Evolutionary conservation across 2,888 invertebrate species (phyloP).

Genomic region (Bibio marci): DNA sequence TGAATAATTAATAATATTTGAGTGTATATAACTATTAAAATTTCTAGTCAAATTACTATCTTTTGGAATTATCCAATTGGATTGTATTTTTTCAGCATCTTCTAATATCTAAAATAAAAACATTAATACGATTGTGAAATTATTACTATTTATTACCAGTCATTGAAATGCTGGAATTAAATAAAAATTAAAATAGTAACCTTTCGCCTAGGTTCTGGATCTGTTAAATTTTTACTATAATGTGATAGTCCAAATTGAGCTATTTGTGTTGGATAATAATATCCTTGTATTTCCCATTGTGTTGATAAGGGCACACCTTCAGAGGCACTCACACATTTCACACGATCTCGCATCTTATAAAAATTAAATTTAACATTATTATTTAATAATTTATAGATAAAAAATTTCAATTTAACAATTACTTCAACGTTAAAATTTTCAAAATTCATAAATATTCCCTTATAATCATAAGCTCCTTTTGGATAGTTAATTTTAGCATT

Average conservation of each 20-base stretch:
- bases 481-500: constrained; percentile 82
- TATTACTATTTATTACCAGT: background rate
- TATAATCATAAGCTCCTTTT: constrained; percentile 73
- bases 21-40: constrained; percentile 38
- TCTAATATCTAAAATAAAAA: constrained; percentile 36
- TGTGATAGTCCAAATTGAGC: constrained; percentile 96
- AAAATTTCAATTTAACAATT: constrained; percentile 2
- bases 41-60: constrained; percentile 46
- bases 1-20: constrained; percentile 51
- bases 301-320: constrained; percentile 93
- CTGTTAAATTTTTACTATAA: constrained; percentile 86
- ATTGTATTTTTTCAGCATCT: constrained; percentile 50
- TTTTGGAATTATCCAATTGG: constrained; percentile 57
- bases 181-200: constrained; percentile 10
- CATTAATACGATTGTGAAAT: background rate
- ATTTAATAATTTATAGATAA: no score
- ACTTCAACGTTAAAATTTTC: constrained; percentile 95
- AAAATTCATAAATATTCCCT: constrained; percentile 89
- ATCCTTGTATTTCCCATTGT: constrained; percentile 91
- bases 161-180: background rate
- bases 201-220: constrained; percentile 58
- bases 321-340: constrained; percentile 86
- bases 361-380: background rate
- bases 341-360: constrained; percentile 56
- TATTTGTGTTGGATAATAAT: constrained; percentile 96